A percentile compares a stretch with the other conserved stretches of the same genome.
These are phyloP conservation scores for Cinclus mexicanus DNA, from an alignment of 2,113 vertebrate genomes.

Conservation along the genomic window DNA sequence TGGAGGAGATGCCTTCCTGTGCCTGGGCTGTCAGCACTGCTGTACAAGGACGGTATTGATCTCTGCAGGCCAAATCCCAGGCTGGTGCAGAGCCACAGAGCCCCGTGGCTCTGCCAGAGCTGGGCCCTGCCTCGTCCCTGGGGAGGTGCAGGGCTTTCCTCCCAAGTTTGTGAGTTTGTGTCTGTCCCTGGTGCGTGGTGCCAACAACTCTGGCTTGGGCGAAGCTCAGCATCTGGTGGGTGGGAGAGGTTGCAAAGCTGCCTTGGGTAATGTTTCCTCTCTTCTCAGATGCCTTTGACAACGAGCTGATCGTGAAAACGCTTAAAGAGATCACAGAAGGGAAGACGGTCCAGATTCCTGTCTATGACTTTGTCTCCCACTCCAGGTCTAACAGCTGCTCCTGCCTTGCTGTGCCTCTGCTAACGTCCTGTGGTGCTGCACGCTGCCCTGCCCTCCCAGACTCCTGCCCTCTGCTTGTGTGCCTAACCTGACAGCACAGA, in stretches of 20 bases:
- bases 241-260: not conserved
- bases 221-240: not conserved
- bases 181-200: rapidly evolving
- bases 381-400: constrained; percentile 81
- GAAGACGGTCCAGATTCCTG: constrained; percentile 92
- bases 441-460: not conserved
- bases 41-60: not conserved
- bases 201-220: not conserved
- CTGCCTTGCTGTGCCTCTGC: not conserved
- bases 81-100: not conserved
- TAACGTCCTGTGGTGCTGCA: not conserved
- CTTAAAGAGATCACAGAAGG: constrained; percentile 88
- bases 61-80: not conserved
- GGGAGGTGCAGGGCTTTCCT: not conserved
- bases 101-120: not conserved
- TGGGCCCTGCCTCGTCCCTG: not conserved
- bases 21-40: not conserved
- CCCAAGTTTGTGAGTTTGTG: rapidly evolving
- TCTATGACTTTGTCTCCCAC: constrained; percentile 96
- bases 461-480: not conserved
- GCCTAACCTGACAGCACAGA: not conserved
- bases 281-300: constrained; percentile 94
- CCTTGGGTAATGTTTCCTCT: not conserved
- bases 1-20: not conserved
- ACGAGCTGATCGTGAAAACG: constrained; percentile 90